Evolutionary conservation across 2,797 vertebrate species (phyloP).

Genomic region (Chelon labrosus): DNA sequence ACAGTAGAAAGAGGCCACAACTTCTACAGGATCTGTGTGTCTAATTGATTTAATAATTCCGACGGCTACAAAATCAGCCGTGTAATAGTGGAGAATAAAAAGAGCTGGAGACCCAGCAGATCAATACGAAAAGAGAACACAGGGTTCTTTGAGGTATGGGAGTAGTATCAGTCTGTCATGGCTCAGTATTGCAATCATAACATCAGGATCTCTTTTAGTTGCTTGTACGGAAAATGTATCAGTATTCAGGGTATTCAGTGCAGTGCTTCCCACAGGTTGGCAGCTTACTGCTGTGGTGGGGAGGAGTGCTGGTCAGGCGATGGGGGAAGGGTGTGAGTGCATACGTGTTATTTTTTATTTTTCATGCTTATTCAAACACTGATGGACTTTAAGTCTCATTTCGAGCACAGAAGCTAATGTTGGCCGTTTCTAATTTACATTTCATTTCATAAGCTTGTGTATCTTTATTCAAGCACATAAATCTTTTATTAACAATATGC

Average conservation of each 20-base stretch:
- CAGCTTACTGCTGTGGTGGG: conserved; percentile 41
- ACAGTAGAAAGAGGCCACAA: not conserved
- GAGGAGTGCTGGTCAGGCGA: conserved; percentile 40
- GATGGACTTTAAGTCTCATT: conserved; percentile 1
- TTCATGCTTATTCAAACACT: conserved; percentile 8
- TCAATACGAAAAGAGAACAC: conserved; percentile 43
- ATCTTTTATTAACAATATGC: conserved; percentile 58
- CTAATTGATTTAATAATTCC: conserved; percentile 9
- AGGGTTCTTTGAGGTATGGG: conserved; percentile 29
- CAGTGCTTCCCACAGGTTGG: conserved; percentile 51
- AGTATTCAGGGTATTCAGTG: conserved; percentile 36
- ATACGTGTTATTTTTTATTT: conserved; percentile 22
- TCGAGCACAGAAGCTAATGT: not conserved
- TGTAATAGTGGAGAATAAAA: conserved; percentile 14
- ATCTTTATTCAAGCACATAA: conserved; percentile 32
- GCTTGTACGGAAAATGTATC: conserved; percentile 25
- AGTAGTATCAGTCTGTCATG: conserved; percentile 1
- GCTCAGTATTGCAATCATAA: conserved; percentile 14
- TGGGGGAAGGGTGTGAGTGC: conserved; percentile 37
- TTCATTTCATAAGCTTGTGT: conserved; percentile 7
- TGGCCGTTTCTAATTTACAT: conserved; percentile 16
- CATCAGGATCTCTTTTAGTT: conserved; percentile 10
- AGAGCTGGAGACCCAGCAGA: conserved; percentile 17
- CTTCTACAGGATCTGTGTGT: not conserved
- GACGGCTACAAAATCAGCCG: conserved; percentile 10